Base-by-base conservation (phyloP, 2,797 vertebrate species). In the Triplophysa bombifrons region DNA sequence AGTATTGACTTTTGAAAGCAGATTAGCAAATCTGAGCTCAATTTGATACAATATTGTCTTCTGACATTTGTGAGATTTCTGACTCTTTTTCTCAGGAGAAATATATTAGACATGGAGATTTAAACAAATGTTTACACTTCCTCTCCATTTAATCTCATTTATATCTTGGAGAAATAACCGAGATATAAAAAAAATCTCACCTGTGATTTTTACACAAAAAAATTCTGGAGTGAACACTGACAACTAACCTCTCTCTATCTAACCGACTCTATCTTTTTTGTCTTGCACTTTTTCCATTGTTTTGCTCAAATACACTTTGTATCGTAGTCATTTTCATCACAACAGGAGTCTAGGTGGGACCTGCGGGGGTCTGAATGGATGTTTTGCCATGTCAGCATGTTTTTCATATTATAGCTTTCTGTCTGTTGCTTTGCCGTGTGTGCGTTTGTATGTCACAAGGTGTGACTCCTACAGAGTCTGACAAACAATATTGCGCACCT, bases 401-500 rank as follows among this genome's bases (percentile, higher is more conserved):
- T 17, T 81, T 25, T 67, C 10, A 60, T 46, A 13, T 12, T 38
- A 27, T 71, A 17, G 70, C 65, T 16, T 46, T 12, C 8, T 20
- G 22, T 68, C 58, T 78, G 41, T 73, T 27, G 81, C 19, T 64
- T 56, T 70, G 72, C 63, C 76, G 46, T 48, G 72, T 74, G 12
- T 74, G 34, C 48, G 30, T 41, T 30, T 66, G 68, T 53, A 58
- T 82, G 51, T 67, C 64, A 46, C 25, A 55, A 3, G 38, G 67
- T 75, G 58, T 72, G 72, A 70, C 60, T 48, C 25, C 70, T n/a
- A n/a, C 72, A 20, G 19, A 27, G 44, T 72, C 58, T 64, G 69
- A 80, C 76, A 80, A 78, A 80, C 72, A 70, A 69, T 80, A 82
- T 27, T 74, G 64, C 44, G 22, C 58, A 69, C 78, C 67, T 74